phyloP scores from a whole-genome alignment of 2,888 invertebrate species.

The Arrhopalites spinosus region DNA sequence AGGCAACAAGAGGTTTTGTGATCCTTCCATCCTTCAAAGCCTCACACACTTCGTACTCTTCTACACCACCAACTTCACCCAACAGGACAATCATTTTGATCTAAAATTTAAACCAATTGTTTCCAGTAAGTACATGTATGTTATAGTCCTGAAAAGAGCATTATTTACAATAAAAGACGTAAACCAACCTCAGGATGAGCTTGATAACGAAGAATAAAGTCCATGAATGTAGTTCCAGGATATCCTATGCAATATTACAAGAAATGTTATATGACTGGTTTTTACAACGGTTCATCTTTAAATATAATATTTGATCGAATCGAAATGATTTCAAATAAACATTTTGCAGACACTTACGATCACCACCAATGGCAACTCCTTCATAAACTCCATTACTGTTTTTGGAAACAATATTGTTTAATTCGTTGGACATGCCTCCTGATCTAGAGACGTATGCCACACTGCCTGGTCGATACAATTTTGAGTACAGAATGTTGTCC shows the following conservation, averaged over 20 bases:
- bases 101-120: slow-evolving; percentile 67
- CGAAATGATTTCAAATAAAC: no score
- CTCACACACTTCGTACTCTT: slow-evolving; percentile 94
- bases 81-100: slow-evolving; percentile 94
- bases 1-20: slow-evolving; percentile 93
- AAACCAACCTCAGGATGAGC: slow-evolving; percentile 65
- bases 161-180: neutral
- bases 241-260: no score
- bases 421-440: slow-evolving; percentile 99
- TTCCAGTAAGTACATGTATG: neutral
- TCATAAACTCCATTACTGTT: slow-evolving; percentile 97
- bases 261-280: no score
- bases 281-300: no score
- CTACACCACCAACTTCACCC: slow-evolving; percentile 98
- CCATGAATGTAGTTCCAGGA: slow-evolving; percentile 97
- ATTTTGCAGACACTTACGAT: no score
- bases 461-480: slow-evolving; percentile 94
- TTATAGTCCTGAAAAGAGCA: neutral
- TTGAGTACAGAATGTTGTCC: slow-evolving; percentile 97
- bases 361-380: slow-evolving; percentile 97
- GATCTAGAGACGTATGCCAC: slow-evolving; percentile 98
- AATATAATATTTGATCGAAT: no score
- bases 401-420: slow-evolving; percentile 96
- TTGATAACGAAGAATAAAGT: slow-evolving; percentile 86
- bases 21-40: slow-evolving; percentile 80